Conservation (phyloP, 2,888 invertebrate species). For the Malthinus flaveolus region DNA sequence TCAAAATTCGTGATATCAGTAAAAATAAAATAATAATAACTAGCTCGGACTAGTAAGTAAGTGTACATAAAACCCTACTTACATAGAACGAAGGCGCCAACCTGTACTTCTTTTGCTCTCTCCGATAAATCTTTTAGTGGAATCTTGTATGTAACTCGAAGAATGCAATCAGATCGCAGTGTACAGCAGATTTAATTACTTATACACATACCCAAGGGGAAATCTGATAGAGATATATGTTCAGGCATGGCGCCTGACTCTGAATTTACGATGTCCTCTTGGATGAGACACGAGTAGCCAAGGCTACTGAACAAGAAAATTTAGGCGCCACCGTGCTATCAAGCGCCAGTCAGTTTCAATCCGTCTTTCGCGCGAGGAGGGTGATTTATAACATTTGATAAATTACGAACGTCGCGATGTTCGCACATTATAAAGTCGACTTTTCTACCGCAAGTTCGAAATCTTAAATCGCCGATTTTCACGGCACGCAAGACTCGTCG, state of each 20-base stretch:
- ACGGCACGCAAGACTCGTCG: neutral
- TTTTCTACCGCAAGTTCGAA: slow-evolving; percentile 13
- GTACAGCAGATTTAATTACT: slow-evolving; percentile 38
- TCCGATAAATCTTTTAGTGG: slow-evolving; percentile 33
- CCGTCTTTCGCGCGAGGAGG: slow-evolving; percentile 34
- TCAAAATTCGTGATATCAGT: slow-evolving; percentile 1
- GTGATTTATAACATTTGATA: slow-evolving; percentile 33
- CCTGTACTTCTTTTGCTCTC: slow-evolving; percentile 35
- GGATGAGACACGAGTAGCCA: slow-evolving; percentile 35
- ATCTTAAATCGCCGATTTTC: slow-evolving; percentile 12
- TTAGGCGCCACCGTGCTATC: slow-evolving; percentile 43
- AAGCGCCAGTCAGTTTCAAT: slow-evolving; percentile 35
- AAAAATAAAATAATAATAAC: slow-evolving; percentile 3
- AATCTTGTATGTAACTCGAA: slow-evolving; percentile 38
- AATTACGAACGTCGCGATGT: slow-evolving; percentile 20
- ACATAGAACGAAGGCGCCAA: slow-evolving; percentile 34
- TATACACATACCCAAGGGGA: slow-evolving; percentile 30
- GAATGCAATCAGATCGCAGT: slow-evolving; percentile 39
- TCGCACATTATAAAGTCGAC: slow-evolving; percentile 1
- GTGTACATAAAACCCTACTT: slow-evolving; percentile 15
- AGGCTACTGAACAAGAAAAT: slow-evolving; percentile 41
- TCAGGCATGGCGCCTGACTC: slow-evolving; percentile 40
- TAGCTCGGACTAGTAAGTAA: slow-evolving; percentile 5
- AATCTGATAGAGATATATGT: slow-evolving; percentile 32
- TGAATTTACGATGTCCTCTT: slow-evolving; percentile 38